Base-by-base conservation (phyloP, 1,140 invertebrate species). In the Pectinophora gossypiella region DNA sequence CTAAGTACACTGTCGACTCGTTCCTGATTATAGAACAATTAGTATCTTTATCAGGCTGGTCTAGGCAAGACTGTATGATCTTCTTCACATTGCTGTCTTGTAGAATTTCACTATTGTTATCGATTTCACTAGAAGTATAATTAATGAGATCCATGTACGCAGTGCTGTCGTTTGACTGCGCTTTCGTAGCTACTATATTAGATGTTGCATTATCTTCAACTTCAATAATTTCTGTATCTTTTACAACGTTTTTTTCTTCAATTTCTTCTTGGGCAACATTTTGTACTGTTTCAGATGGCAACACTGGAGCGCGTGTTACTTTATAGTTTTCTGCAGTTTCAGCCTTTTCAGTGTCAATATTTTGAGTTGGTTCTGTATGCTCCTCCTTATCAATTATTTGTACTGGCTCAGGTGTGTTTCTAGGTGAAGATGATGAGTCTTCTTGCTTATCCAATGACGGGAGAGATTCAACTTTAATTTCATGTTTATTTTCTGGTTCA, bases 1-100 rank as follows among this genome's bases (percentile, higher is more conserved):
- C 80, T 64, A 87, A 65, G 51, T 87, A 87, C 15, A 69, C 61
- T 1, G 81, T 87, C 23, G 79, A 84, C 42, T 87, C 80, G 51
- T 76, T 71, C 56, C 64, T 72, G 5, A 60, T 20, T 9, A 76
- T 35, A 47, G 56, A 53, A 23, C 57, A 70, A 52, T 23, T 32
- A 45, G 54, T 52, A 16, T 71, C 67, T n/a, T 43, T 54, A 32
- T 23, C 51, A n/a, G 64, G 53, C 19, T 53, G 55, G 20, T 69
- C 65, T 43, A 72, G 36, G 49, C 62, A 73, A 13, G 62, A 67
- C 52, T 64, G 54, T 19, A 73, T 72, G 16, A 68, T 55, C 50
- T 68, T 38, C 55, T 67, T 72, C 27, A 69, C 32, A 46, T 72
- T 66, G 61, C 62, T 58, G 66, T 73, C 67, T 9, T 9, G 27